phyloP scores from a whole-genome alignment of 2,113 vertebrate species.

The Indicator maculatus region DNA sequence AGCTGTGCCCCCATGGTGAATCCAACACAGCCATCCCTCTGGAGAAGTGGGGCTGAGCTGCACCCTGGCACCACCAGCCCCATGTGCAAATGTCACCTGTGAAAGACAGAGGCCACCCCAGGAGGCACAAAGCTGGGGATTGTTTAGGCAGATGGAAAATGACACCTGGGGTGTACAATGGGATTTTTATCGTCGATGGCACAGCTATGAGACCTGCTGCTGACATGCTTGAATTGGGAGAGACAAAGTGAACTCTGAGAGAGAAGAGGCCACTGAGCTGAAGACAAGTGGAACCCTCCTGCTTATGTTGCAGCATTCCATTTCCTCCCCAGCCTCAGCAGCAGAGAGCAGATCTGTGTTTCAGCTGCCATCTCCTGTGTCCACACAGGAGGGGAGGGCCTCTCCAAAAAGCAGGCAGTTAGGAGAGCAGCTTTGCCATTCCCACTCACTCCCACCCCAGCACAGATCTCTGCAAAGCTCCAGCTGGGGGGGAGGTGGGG shows the following conservation, averaged over 20 bases:
- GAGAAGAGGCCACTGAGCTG: constrained; percentile 60
- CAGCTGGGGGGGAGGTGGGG: not conserved
- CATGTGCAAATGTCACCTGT: constrained; percentile 63
- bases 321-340: constrained; percentile 35
- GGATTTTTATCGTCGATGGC: constrained; percentile 70
- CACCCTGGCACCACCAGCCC: not conserved
- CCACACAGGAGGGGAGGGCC: not conserved
- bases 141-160: constrained; percentile 69
- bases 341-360: constrained; percentile 25
- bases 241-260: constrained; percentile 72
- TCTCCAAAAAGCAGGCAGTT: constrained; percentile 37
- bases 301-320: constrained; percentile 56
- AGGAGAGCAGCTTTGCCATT: not conserved
- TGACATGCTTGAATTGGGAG: constrained; percentile 73
- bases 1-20: rapidly evolving
- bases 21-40: not conserved
- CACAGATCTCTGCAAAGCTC: not conserved
- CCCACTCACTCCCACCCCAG: rapidly evolving
- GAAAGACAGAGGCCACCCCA: constrained; percentile 61
- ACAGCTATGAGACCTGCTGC: constrained; percentile 68
- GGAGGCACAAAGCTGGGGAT: constrained; percentile 64
- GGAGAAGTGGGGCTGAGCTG: constrained; percentile 30
- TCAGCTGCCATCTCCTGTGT: constrained; percentile 28
- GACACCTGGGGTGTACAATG: constrained; percentile 68
- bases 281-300: constrained; percentile 38